Evolutionary conservation across 2,797 vertebrate species (phyloP).

Genomic region (Meda fulgida): DNA sequence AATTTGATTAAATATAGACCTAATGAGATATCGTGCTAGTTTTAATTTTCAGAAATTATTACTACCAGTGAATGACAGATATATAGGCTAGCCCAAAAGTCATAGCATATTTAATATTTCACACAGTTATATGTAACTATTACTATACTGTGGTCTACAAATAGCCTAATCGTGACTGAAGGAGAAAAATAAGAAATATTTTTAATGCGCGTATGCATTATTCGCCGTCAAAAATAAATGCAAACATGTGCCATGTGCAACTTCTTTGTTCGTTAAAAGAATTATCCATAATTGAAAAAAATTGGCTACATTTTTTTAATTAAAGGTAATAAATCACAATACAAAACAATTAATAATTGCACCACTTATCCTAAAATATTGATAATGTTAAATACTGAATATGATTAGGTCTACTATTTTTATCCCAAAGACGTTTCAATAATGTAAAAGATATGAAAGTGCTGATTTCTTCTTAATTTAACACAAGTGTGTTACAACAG

Average conservation of each 20-base stretch:
- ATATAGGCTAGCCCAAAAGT: not conserved
- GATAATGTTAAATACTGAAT: not conserved
- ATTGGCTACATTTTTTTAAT: not conserved
- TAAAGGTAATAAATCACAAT: not conserved
- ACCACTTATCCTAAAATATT: not conserved
- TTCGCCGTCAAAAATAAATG: not conserved
- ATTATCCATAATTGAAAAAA: not conserved
- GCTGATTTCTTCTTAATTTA: not conserved
- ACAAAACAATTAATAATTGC: not conserved
- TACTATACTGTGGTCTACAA: not conserved
- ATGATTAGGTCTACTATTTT: not conserved
- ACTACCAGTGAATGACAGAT: not conserved
- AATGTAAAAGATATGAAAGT: not conserved
- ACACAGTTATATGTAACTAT: not conserved
- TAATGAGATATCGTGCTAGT: not conserved
- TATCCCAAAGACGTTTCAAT: constrained; percentile 3
- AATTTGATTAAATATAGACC: not conserved
- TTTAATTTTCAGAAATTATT: not conserved
- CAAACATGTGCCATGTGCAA: not conserved
- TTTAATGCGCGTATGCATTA: not conserved
- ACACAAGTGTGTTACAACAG: not conserved
- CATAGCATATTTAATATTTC: not conserved
- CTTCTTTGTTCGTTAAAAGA: not conserved
- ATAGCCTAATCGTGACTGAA: not conserved
- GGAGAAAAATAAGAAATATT: not conserved